Evolutionary conservation across 2,888 invertebrate species (phyloP).

Genomic region (Amblyjoppa proteus): DNA sequence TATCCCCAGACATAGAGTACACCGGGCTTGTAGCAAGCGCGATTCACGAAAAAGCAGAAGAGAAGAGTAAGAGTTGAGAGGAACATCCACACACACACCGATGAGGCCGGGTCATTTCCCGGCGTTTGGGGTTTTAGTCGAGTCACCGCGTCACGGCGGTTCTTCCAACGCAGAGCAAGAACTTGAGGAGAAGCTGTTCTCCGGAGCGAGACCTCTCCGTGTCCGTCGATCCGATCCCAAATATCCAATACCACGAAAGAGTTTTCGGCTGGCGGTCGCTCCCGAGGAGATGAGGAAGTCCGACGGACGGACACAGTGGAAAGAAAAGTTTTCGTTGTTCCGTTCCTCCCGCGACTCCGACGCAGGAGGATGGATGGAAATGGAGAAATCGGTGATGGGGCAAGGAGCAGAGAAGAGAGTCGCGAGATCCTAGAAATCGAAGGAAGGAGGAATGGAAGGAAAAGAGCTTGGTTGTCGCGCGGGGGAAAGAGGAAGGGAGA

Average conservation of each 20-base stretch:
- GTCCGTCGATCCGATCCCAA: conserved; percentile 71
- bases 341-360: conserved; percentile 46
- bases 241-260: conserved; percentile 77
- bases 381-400: conserved; percentile 66
- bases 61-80: conserved; percentile 30
- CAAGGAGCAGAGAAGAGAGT: conserved; percentile 35
- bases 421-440: conserved; percentile 31
- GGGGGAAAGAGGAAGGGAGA: neutral
- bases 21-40: neutral
- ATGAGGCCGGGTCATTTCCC: conserved; percentile 65
- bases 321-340: conserved; percentile 41
- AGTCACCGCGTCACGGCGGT: conserved; percentile 46
- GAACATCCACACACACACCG: conserved; percentile 43
- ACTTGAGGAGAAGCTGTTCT: conserved; percentile 49
- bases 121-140: conserved; percentile 45
- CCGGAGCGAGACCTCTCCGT: conserved; percentile 58
- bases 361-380: conserved; percentile 38
- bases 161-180: conserved; percentile 8
- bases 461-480: conserved; percentile 41
- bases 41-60: neutral
- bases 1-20: neutral
- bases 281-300: conserved; percentile 69
- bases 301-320: conserved; percentile 59
- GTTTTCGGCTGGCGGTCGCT: conserved; percentile 71
- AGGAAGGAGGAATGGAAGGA: conserved; percentile 19